phyloP scores from a whole-genome alignment of 2,888 invertebrate species.

The Orthosia incerta region DNA sequence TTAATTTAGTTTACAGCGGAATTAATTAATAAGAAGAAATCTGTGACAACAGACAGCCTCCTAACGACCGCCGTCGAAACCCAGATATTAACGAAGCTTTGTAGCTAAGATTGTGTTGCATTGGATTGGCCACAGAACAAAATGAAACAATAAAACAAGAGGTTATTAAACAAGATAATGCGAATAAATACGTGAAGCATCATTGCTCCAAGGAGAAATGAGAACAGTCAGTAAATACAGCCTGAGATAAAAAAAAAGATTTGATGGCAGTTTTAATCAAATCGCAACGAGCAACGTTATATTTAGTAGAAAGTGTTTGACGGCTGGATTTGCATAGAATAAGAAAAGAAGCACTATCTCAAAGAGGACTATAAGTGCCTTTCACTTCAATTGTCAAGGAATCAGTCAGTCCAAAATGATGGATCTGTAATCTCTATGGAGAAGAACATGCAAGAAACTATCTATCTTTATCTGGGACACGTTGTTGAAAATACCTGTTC shows the following conservation, averaged over 20 bases:
- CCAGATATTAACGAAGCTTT: slow-evolving; percentile 2
- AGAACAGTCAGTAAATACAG: slow-evolving; percentile 3
- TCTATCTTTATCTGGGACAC: neutral
- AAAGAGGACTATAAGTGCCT: neutral
- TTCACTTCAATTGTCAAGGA: neutral
- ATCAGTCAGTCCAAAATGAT: no score
- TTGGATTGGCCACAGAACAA: neutral
- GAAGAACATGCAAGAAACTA: no score
- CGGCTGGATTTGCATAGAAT: neutral
- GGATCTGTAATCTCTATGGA: no score
- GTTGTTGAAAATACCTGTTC: slow-evolving; percentile 2
- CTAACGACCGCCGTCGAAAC: slow-evolving; percentile 2
- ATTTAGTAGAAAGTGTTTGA: no score
- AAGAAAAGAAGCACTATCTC: neutral
- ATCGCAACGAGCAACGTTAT: neutral
- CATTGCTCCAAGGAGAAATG: neutral
- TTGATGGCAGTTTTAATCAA: neutral
- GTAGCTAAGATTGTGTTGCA: neutral
- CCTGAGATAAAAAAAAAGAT: neutral
- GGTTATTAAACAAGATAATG: slow-evolving; percentile 2
- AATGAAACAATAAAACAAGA: slow-evolving; percentile 1
- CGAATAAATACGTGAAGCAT: slow-evolving; percentile 10
- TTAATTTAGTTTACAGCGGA: slow-evolving; percentile 12
- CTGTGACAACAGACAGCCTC: neutral
- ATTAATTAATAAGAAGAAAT: neutral